These are phyloP conservation scores for Sesia bembeciformis DNA, from an alignment of 2,888 invertebrate genomes.

Conservation along the genomic window DNA sequence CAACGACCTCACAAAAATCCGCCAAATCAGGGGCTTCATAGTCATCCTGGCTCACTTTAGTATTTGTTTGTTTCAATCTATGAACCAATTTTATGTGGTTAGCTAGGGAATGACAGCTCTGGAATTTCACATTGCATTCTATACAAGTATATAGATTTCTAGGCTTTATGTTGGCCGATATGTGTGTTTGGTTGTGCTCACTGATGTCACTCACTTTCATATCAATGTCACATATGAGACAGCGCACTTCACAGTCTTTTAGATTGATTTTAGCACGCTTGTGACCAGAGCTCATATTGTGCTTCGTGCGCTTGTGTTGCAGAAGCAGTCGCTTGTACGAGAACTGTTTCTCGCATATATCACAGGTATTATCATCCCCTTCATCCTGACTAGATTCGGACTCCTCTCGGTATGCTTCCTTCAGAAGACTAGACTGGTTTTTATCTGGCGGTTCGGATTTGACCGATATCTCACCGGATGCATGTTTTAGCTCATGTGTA, in stretches of 20 bases:
- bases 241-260: constrained; percentile 58
- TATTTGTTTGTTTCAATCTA: constrained; percentile 34
- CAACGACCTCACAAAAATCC: constrained; percentile 75
- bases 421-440: constrained; percentile 22
- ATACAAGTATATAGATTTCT: constrained; percentile 61
- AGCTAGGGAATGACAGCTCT: constrained; percentile 51
- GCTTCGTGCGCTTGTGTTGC: constrained; percentile 61
- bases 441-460: constrained; percentile 41
- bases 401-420: constrained; percentile 30
- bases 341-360: constrained; percentile 65
- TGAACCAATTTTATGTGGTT: constrained; percentile 63
- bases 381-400: constrained; percentile 58
- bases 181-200: constrained; percentile 60
- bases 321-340: constrained; percentile 53
- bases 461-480: constrained; percentile 22
- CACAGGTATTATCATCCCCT: constrained; percentile 56
- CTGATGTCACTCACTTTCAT: constrained; percentile 61
- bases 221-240: constrained; percentile 58
- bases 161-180: constrained; percentile 49
- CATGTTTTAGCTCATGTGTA: constrained; percentile 32
- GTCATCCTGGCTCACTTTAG: constrained; percentile 18
- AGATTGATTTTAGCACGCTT: constrained; percentile 56
- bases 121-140: constrained; percentile 53
- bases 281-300: constrained; percentile 55
- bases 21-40: constrained; percentile 37